phyloP scores from a whole-genome alignment of 1,140 invertebrate genomes.

The Camponotus pennsylvanicus region DNA sequence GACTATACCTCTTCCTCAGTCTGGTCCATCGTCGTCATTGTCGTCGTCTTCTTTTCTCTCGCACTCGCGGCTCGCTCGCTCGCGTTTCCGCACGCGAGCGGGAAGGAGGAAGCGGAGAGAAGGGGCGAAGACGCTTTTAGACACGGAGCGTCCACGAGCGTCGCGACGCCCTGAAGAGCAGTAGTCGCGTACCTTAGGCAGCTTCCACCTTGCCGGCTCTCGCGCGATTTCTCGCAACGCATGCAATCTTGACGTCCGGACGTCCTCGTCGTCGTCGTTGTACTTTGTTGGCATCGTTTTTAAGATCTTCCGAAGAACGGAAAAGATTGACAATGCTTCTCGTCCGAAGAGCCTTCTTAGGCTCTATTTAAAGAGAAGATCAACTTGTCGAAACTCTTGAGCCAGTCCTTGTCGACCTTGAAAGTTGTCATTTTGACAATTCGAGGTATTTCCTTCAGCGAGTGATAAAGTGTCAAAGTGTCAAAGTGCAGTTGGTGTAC shows the following conservation, averaged over 20 bases:
- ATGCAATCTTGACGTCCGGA: conserved; percentile 47
- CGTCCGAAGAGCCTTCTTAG: background rate
- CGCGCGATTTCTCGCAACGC: conserved; percentile 67
- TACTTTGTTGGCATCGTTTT: background rate
- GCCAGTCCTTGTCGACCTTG: background rate
- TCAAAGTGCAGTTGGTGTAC: background rate
- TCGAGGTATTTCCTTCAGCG: background rate
- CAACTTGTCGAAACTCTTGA: background rate
- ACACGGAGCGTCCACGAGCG: conserved; percentile 83
- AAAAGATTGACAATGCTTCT: background rate
- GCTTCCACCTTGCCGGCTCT: conserved; percentile 84
- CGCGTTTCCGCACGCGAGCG: conserved; percentile 69
- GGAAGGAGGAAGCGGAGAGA: conserved; percentile 70
- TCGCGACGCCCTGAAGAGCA: conserved; percentile 83
- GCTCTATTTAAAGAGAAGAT: background rate
- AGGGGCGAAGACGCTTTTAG: conserved; percentile 84
- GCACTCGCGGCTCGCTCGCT: conserved; percentile 51
- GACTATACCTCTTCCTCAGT: conserved; percentile 52
- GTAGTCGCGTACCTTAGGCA: conserved; percentile 85
- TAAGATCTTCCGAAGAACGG: background rate
- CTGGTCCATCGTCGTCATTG: conserved; percentile 46
- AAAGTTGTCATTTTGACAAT: background rate
- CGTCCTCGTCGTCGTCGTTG: conserved; percentile 12
- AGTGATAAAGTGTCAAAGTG: conserved; percentile 6
- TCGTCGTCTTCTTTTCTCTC: conserved; percentile 26